These are phyloP conservation scores for Lumbricus terrestris DNA, from an alignment of 2,888 invertebrate genomes.

Conservation along the genomic window DNA sequence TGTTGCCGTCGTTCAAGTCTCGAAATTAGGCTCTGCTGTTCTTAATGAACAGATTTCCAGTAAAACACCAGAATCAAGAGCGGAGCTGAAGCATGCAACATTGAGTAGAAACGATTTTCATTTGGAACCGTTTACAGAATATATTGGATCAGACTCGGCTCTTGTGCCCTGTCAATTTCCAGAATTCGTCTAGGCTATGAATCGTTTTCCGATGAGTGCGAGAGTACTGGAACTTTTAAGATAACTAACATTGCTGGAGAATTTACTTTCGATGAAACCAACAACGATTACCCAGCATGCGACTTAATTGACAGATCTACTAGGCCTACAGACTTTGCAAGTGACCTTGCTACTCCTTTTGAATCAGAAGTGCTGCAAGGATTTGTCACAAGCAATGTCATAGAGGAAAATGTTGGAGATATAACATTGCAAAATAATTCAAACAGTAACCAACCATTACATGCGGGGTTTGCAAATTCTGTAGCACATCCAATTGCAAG, in stretches of 20 bases:
- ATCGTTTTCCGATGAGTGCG: not conserved
- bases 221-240: not conserved
- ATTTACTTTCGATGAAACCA: not conserved
- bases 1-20: not conserved
- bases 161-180: no score
- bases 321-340: not conserved
- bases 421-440: no score
- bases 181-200: not conserved
- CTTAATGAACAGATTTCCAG: not conserved
- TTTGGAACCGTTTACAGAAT: not conserved
- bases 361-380: not conserved
- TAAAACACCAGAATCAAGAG: not conserved
- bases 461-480: not conserved
- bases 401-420: not conserved
- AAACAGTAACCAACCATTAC: not conserved
- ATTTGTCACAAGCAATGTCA: not conserved
- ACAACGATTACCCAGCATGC: not conserved
- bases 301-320: not conserved
- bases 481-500: not conserved
- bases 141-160: not conserved
- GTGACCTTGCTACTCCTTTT: not conserved
- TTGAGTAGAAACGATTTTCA: not conserved
- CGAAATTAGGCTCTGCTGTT: not conserved
- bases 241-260: not conserved
- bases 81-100: not conserved